Evolutionary conservation across 2,113 vertebrate species (phyloP).

Genomic region (Hemibagrus wyckioides): DNA sequence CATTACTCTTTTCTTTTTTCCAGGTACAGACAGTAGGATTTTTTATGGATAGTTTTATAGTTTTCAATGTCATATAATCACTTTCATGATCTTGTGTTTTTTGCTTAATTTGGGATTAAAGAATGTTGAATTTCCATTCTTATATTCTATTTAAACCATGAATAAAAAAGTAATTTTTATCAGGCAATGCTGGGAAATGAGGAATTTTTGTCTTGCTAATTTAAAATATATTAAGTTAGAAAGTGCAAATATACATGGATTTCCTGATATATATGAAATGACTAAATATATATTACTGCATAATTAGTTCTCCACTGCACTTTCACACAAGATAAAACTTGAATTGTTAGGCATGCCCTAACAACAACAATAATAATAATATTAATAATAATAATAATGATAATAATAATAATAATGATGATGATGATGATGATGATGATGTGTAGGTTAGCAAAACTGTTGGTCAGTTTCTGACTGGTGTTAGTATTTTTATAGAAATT

Average conservation of each 20-base stretch:
- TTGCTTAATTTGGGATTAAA: not conserved
- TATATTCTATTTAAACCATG: not conserved
- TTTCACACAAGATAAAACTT: not conserved
- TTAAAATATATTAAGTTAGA: not conserved
- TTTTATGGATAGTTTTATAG: not conserved
- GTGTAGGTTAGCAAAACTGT: not conserved
- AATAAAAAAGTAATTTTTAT: not conserved
- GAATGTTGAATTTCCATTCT: not conserved
- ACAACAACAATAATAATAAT: constrained; percentile 3
- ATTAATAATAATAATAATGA: constrained; percentile 6
- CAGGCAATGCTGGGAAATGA: not conserved
- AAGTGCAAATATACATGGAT: not conserved
- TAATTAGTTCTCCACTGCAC: not conserved
- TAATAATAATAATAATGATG: constrained; percentile 20
- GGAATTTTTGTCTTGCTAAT: not conserved
- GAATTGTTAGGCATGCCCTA: not conserved
- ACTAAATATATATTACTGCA: not conserved
- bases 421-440: not conserved
- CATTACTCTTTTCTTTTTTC: not conserved
- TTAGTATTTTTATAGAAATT: not conserved
- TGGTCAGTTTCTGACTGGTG: not conserved
- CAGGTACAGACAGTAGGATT: not conserved
- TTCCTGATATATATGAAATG: not conserved
- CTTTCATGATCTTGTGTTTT: not conserved
- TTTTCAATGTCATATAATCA: not conserved